Conservation (phyloP, 2,888 invertebrate species). For the Phyllotreta cruciferae region DNA sequence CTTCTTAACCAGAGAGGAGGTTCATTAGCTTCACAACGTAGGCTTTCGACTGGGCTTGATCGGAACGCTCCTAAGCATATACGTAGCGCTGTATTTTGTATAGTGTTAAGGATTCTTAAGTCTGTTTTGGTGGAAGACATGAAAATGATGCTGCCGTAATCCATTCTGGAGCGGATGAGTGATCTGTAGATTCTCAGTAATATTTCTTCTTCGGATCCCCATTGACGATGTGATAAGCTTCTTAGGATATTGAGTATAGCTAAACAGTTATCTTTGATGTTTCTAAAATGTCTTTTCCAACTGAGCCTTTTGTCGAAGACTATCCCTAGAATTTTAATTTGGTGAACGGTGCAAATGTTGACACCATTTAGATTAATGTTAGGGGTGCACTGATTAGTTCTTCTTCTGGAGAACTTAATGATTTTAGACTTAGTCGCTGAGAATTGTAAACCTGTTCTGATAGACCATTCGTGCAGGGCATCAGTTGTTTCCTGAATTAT, state of each 20-base stretch:
- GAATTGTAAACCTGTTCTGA: constrained; percentile 1
- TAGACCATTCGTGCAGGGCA: background rate
- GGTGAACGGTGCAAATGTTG: constrained; percentile 3
- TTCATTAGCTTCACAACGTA: constrained; percentile 2
- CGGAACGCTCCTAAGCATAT: constrained; percentile 19
- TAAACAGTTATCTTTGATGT: constrained; percentile 8
- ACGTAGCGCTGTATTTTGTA: constrained; percentile 17
- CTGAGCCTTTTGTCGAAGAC: constrained; percentile 14
- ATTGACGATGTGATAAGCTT: constrained; percentile 20
- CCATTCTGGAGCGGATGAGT: constrained; percentile 13
- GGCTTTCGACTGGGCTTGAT: constrained; percentile 5
- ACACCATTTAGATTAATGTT: background rate
- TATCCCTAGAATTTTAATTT: constrained; percentile 15
- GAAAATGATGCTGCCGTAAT: constrained; percentile 11
- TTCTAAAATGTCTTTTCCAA: constrained; percentile 8
- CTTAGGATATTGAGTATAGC: constrained; percentile 9
- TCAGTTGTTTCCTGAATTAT: background rate
- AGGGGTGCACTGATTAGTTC: background rate
- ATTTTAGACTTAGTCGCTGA: constrained; percentile 3
- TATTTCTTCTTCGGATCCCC: constrained; percentile 16
- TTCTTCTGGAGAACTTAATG: constrained; percentile 6
- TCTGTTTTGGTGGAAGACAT: constrained; percentile 2
- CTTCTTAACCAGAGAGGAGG: constrained; percentile 1
- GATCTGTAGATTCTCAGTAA: constrained; percentile 22
- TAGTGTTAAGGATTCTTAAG: constrained; percentile 6